Base-by-base conservation (phyloP, 2,888 invertebrate genomes). In the Geophilus truncorum region DNA sequence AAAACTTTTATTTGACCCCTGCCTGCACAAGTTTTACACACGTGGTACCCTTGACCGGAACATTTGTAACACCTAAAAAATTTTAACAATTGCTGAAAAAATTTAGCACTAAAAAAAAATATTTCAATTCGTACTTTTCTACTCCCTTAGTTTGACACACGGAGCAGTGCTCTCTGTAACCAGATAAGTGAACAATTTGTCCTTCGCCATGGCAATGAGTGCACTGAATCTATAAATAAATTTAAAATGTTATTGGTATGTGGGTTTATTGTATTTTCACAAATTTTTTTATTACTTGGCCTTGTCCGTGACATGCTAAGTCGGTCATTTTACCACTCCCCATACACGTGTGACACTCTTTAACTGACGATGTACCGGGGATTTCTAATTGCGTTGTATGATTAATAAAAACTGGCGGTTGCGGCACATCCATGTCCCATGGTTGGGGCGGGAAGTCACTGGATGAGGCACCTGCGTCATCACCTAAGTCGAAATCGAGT, bases 141-240 rank as follows among this genome's bases (percentile, higher is more conserved):
- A 81, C 70, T 21, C 82, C 82, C 30, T 70, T 79, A n/a, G 81
- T 81, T 62, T 86, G 86, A 83, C 87, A 87, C 82, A 86, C 86
- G 81, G 86, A 85, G 82, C 87, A 87, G 28, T 86, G 84, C 62
- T 87, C 86, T 81, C 85, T 84, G 81, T 86, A 85, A 36, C 86
- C 86, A 45, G 83, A 82, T 6, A 85, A 84, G 25, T 86, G 86
- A 83, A 86, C 84, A 80, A 85, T 85, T 84, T 86, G 86, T 21
- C 89, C 89, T 82, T 87, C 86, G 1, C 89, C 89, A 84, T 87
- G 87, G 83, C 89, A 89, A 51, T 86, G 86, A 23, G 87, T 83
- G 82, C 89, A 89, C 40, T 86, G 84, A 12, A 85, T 85, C 86
- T 86, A 82, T 6, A 81, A 25, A 36, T 10, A 25, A 76, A 32